Base-by-base conservation (phyloP, 2,888 invertebrate genomes). In the Drosophila suboccidentalis region DNA sequence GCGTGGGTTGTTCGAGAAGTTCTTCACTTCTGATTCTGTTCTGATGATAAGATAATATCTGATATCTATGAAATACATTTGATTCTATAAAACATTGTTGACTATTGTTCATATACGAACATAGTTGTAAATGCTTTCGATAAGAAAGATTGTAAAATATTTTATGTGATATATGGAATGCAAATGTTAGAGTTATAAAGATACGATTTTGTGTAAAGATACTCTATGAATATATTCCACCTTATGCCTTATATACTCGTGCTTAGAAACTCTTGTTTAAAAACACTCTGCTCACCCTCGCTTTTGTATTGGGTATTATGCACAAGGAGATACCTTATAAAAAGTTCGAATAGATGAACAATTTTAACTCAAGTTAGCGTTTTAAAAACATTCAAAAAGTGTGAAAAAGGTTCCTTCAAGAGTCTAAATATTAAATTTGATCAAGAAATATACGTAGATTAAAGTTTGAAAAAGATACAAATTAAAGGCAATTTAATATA, bases 1-100 rank as follows among this genome's bases (percentile, higher is more conserved):
- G 9, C 54, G 29, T 6, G 77, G 84, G 79, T 8, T 26, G 76
- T 15, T 44, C 38, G 17, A 49, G 1, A 54, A 72, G 72, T 79
- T 67, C 13, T n/a, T 22, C 22, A 4, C 22, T 22, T 22, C 5
- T 17, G 34, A n/a, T n/a, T n/a, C n/a, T n/a, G n/a, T n/a, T n/a
- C n/a, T n/a, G 29, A 8, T 29, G 29, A 29, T n/a, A 26, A 22
- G 10, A 11, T 4, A 17, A 49, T 34, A 17, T 17, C 11, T 13
- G 5, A 49, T 32, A 32, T 49, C 10, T 11, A 17, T 47, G n/a
- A 2, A 29, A 29, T 39, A 39, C 8, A 5, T 6, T 38, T 38
- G 15, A 49, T 49, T 39, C 15, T 10, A 15, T 9, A 1, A 11
- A 17, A 26, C 29, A 29, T 17, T 17, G 36, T 34, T 60, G 6